Base-by-base conservation (phyloP, 2,113 vertebrate genomes). In the Alexandromys fortis region DNA sequence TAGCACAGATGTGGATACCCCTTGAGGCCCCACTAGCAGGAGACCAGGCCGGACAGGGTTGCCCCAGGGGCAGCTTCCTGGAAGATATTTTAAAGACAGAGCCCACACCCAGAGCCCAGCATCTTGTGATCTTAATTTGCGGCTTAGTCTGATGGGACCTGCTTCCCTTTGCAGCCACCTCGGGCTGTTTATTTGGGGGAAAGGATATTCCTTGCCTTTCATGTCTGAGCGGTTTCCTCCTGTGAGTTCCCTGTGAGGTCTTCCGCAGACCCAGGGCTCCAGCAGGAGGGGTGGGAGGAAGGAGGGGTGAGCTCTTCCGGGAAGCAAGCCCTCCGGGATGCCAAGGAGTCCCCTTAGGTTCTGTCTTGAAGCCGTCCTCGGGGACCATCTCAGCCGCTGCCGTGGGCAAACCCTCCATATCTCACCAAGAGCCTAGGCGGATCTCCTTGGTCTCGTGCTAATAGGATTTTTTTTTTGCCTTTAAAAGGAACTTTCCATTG, bases 401-500 rank as follows among this genome's bases (percentile, higher is more conserved):
- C 13, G 52, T 22, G 24, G 81, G 77, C 86, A 55, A 76, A 81
- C 83, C 87, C 77, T 65, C 35, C 35, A 70, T 86, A 95, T 81
- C 49, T 35, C 17, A 86, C 85, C 45, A 61, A 94, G 91, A 92
- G 26, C 47, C 93, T 94, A 6, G 7, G 35, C 95, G 94, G 75
- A 97, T 95, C 91, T 91, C 79, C 85, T 94, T 92, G 91, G 96
- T 94, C 94, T 96, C 97, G 89, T 92, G 97, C 92, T 97, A 97
- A 98, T 97, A 97, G 96, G 97, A 96, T 92, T 97, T 98, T 96
- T 97, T 49, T 49, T 49, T 97, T 94, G 93, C 91, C 95, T 97
- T 97, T 94, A 96, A 97, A 97, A 98, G 92, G 97, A 98, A 98
- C 98, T 98, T 98, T 98, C 98, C 98, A 97, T 97, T 98, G 98